Evolutionary conservation across 1,140 invertebrate genomes (phyloP).

Genomic region (Pseudobourletiella spinata): DNA sequence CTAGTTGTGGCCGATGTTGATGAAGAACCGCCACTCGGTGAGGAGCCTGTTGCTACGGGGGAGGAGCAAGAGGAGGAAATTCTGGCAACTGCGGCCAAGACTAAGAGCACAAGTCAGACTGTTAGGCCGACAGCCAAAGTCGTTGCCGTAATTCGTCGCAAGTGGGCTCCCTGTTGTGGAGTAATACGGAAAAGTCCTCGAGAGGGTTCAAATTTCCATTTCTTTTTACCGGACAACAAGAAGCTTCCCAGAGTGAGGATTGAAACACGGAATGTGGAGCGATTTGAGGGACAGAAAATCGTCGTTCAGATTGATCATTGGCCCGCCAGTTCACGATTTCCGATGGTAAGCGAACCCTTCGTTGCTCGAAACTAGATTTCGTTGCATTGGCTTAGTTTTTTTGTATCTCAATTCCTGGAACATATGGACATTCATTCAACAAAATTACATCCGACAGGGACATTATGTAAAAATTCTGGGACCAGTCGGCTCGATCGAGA

Average conservation of each 20-base stretch:
- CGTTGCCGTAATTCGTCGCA: conserved; percentile 89
- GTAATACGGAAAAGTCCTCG: conserved; percentile 72
- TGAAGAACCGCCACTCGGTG: conserved; percentile 39
- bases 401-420: no score
- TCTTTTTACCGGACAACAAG: conserved; percentile 83
- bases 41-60: conserved; percentile 26
- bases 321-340: conserved; percentile 74
- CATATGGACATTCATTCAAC: no score
- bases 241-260: conserved; percentile 85
- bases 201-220: conserved; percentile 59
- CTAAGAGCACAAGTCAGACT: neutral
- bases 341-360: conserved; percentile 43
- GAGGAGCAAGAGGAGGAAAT: conserved; percentile 39
- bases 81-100: conserved; percentile 36
- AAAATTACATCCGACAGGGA: no score
- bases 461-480: conserved; percentile 84
- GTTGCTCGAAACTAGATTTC: no score
- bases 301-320: conserved; percentile 88
- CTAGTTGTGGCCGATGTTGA: conserved; percentile 65
- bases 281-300: conserved; percentile 71
- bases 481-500: conserved; percentile 70
- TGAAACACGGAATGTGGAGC: conserved; percentile 77
- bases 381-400: no score
- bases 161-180: conserved; percentile 95
- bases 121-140: conserved; percentile 68